These are phyloP conservation scores for Ganaspis sp. DNA, from an alignment of 1,140 invertebrate genomes.

Conservation along the genomic window DNA sequence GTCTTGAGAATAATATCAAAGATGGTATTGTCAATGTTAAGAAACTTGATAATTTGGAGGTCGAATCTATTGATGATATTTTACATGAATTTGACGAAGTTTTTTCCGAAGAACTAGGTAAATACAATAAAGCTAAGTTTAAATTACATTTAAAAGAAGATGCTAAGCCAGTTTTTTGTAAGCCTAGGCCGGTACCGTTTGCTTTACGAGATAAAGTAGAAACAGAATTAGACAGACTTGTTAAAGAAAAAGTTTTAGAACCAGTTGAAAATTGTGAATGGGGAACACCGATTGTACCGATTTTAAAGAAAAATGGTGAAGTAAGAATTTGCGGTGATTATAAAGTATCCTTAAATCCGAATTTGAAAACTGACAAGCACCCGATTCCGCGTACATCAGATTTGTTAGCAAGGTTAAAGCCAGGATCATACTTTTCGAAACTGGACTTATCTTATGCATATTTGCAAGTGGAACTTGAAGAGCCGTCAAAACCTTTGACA, in stretches of 20 bases:
- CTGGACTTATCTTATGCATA: constrained; percentile 65
- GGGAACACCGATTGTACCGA: constrained; percentile 41
- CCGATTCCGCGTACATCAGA: constrained; percentile 50
- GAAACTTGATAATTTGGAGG: background rate
- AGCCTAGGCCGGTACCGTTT: constrained; percentile 61
- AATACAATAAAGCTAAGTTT: constrained; percentile 31
- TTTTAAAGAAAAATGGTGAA: constrained; percentile 46
- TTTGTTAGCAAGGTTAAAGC: constrained; percentile 60
- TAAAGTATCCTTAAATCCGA: constrained; percentile 61
- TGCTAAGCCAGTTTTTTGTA: constrained; percentile 60
- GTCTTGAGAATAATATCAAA: background rate
- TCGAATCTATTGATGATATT: background rate
- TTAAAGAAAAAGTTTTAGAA: constrained; percentile 34
- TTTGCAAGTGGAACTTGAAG: constrained; percentile 59
- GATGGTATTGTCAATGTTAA: background rate
- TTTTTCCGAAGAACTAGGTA: constrained; percentile 18
- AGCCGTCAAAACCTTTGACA: constrained; percentile 52
- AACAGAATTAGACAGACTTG: constrained; percentile 43
- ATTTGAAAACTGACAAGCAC: constrained; percentile 2
- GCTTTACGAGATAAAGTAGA: constrained; percentile 57
- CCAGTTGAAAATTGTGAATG: constrained; percentile 41
- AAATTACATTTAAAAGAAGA: constrained; percentile 54
- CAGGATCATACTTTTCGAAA: constrained; percentile 60
- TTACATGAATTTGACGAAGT: constrained; percentile 25
- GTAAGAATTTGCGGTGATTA: constrained; percentile 38